These are phyloP conservation scores for Megatriorchis doriae DNA, from an alignment of 2,113 vertebrate species.

Conservation along the genomic window DNA sequence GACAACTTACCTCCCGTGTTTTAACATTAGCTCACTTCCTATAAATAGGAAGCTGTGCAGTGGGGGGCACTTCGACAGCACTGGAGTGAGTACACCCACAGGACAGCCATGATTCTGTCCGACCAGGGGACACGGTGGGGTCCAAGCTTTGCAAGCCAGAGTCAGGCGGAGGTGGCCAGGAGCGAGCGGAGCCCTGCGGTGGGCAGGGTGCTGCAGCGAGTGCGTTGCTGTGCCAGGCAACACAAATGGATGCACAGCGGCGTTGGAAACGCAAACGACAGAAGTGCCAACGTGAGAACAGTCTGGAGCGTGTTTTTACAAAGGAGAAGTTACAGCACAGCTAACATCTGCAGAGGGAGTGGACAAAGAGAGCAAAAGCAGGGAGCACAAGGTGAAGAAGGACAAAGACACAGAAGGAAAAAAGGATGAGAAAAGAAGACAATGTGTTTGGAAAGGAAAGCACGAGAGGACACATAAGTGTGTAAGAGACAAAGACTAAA, in stretches of 20 bases:
- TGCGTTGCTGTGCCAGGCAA: neutral
- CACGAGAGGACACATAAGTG: neutral
- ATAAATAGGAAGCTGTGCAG: neutral
- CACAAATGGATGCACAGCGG: neutral
- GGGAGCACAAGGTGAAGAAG: neutral
- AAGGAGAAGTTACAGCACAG: neutral
- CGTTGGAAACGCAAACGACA: neutral
- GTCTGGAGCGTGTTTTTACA: neutral
- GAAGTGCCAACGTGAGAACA: neutral
- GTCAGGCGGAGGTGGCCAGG: too few species aligned
- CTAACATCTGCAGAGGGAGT: neutral
- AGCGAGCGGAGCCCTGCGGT: fast-evolving
- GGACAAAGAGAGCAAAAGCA: neutral
- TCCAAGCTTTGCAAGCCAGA: neutral
- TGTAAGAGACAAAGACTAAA: neutral
- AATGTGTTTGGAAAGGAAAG: neutral
- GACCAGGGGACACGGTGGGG: fast-evolving
- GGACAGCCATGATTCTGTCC: too few species aligned
- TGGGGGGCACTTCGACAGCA: too few species aligned
- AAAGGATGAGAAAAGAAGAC: neutral
- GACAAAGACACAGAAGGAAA: neutral
- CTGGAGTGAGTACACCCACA: neutral
- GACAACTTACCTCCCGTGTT: neutral
- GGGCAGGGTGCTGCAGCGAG: neutral
- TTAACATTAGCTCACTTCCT: neutral